Percentiles rank a stretch among this genome's conserved stretches.
Evolutionary conservation across 2,888 invertebrate genomes (phyloP).

Genomic region (Xanthorhoe designata): DNA sequence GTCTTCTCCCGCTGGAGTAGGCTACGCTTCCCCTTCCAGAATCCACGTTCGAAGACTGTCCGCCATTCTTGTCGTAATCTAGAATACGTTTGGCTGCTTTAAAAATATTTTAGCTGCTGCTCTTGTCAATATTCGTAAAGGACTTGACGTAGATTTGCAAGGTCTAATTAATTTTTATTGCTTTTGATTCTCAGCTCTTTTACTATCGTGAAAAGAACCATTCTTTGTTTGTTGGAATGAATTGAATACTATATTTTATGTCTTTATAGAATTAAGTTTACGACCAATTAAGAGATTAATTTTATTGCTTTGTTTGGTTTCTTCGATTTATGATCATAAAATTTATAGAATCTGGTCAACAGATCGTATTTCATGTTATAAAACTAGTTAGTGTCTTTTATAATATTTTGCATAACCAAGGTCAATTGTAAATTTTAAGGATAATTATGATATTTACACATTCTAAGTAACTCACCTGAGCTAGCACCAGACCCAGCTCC

Average conservation of each 20-base stretch:
- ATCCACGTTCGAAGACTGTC: conserved; percentile 91
- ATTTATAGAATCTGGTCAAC: background rate
- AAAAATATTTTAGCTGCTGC: conserved; percentile 27
- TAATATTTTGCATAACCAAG: background rate
- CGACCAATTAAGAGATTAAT: conserved; percentile 12
- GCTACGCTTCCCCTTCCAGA: conserved; percentile 93
- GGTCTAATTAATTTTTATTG: background rate
- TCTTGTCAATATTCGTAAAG: conserved; percentile 6
- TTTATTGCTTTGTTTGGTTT: conserved; percentile 15
- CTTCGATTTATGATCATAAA: conserved; percentile 13
- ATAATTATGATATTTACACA: background rate
- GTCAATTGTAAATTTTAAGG: background rate
- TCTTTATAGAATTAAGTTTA: background rate
- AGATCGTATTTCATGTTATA: background rate
- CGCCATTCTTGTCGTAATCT: conserved; percentile 91
- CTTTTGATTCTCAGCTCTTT: background rate
- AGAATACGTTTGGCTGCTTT: conserved; percentile 47
- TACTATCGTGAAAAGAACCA: background rate
- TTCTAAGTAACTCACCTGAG: conserved; percentile 70
- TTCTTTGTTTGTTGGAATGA: background rate
- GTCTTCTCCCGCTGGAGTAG: conserved; percentile 89
- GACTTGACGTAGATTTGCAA: background rate
- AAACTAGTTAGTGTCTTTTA: background rate
- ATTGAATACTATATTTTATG: background rate
- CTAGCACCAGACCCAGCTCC: conserved; percentile 87